phyloP scores from a whole-genome alignment of 2,888 invertebrate genomes.

The Leptothorax acervorum region DNA sequence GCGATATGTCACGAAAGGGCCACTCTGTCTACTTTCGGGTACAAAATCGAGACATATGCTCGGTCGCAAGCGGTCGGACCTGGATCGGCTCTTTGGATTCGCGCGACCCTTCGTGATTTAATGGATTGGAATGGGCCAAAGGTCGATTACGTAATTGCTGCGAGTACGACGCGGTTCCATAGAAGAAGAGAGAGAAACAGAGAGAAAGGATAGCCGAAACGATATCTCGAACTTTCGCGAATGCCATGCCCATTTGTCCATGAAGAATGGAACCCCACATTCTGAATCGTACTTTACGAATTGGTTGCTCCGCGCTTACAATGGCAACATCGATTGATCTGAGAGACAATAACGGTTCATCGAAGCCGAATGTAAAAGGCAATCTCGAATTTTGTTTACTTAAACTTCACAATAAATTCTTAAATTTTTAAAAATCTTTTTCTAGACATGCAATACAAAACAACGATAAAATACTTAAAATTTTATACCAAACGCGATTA shows the following conservation, averaged over 20 bases:
- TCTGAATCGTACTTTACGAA: conserved; percentile 70
- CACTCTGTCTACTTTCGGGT: conserved; percentile 59
- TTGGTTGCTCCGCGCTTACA: conserved; percentile 65
- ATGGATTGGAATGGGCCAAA: conserved; percentile 75
- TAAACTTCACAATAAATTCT: not conserved
- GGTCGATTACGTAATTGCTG: conserved; percentile 77
- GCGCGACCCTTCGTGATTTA: conserved; percentile 69
- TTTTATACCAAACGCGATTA: not conserved
- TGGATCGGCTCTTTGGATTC: conserved; percentile 59
- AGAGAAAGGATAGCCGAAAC: conserved; percentile 48
- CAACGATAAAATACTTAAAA: not conserved
- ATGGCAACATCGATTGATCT: conserved; percentile 58
- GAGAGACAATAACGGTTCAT: conserved; percentile 66
- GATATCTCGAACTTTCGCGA: conserved; percentile 74
- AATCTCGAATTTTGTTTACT: conserved; percentile 38
- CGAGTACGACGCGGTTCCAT: conserved; percentile 58
- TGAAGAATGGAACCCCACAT: conserved; percentile 71
- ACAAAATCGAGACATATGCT: conserved; percentile 70
- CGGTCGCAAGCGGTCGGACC: conserved; percentile 56
- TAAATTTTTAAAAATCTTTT: not conserved
- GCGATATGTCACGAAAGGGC: conserved; percentile 55
- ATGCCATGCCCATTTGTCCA: conserved; percentile 69
- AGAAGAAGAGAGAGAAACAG: conserved; percentile 23
- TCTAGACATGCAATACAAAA: not conserved
- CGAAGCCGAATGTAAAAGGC: conserved; percentile 45